Evolutionary conservation across 2,113 vertebrate species (phyloP).

Genomic region (Patagioenas fasciata): DNA sequence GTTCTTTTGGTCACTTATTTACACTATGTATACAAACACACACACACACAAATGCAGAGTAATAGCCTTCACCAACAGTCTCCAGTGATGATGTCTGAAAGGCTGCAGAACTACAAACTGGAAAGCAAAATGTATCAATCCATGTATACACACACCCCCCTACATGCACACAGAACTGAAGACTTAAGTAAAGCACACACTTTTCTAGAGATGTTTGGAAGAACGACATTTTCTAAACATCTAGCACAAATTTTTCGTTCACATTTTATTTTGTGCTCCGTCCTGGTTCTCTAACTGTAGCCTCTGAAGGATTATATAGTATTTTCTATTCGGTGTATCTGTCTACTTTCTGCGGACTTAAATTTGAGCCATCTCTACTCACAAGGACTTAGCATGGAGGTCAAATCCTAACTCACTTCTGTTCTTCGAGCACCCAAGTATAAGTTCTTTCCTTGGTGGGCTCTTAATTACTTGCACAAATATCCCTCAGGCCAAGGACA

Average conservation of each 20-base stretch:
- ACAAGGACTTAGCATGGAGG: neutral
- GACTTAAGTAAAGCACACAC: fast-evolving
- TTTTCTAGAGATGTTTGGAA: neutral
- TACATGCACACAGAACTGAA: neutral
- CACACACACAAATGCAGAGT: neutral
- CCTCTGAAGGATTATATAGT: neutral
- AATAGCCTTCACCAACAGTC: neutral
- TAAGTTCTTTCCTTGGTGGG: neutral
- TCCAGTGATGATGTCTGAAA: neutral
- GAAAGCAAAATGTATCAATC: neutral
- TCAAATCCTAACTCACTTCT: neutral
- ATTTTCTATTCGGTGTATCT: neutral
- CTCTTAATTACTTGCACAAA: neutral
- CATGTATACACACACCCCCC: neutral
- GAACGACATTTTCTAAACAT: neutral
- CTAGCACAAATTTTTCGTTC: neutral
- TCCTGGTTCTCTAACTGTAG: neutral
- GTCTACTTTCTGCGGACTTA: neutral
- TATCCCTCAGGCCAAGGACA: neutral
- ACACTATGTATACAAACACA: neutral
- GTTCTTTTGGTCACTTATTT: neutral
- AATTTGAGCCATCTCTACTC: neutral
- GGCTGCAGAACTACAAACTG: neutral
- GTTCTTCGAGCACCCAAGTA: neutral
- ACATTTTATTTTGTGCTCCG: neutral